Evolutionary conservation across 2,888 invertebrate species (phyloP).

Genomic region (Lepidochrysops patricia): DNA sequence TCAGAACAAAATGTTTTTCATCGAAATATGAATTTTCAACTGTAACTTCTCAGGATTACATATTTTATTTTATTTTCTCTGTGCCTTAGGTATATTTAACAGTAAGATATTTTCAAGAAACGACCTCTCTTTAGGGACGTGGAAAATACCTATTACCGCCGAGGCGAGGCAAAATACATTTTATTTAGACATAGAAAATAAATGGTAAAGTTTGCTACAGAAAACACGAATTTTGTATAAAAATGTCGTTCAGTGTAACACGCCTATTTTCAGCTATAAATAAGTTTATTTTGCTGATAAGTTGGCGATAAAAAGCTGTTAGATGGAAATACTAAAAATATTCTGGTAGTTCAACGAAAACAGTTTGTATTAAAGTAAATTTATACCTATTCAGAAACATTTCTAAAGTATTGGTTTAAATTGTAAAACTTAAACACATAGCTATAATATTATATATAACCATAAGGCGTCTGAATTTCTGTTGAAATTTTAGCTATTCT

Average conservation of each 20-base stretch:
- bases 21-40: background rate
- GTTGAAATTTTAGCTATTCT: background rate
- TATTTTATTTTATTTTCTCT: conserved; percentile 2
- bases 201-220: conserved; percentile 8
- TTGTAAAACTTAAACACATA: too few relatives aligned
- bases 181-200: conserved; percentile 13
- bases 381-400: too few relatives aligned
- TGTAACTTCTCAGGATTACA: background rate
- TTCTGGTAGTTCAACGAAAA: background rate
- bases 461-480: too few relatives aligned
- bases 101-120: conserved; percentile 9
- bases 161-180: conserved; percentile 10
- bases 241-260: background rate
- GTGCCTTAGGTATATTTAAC: conserved; percentile 7
- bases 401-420: too few relatives aligned
- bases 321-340: background rate
- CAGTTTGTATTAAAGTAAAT: too few relatives aligned
- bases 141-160: conserved; percentile 13
- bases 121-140: conserved; percentile 13
- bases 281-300: background rate
- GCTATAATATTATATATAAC: background rate
- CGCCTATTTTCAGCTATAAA: conserved; percentile 2
- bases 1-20: too few relatives aligned
- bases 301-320: background rate
- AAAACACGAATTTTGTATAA: conserved; percentile 3